phyloP scores from a whole-genome alignment of 2,888 invertebrate genomes.

The Phania funesta region DNA sequence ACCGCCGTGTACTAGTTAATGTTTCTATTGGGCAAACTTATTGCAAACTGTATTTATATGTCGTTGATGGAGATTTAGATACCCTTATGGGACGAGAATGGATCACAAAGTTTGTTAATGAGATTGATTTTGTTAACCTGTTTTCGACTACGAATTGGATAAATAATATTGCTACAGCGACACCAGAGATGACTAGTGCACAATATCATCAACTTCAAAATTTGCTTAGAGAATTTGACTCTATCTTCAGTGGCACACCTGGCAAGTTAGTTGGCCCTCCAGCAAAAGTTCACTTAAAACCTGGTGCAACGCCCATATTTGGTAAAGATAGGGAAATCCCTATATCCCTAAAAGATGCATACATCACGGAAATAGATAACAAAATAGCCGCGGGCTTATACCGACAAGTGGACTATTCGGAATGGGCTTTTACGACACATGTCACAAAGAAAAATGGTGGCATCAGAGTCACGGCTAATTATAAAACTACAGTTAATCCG shows the following conservation, averaged over 20 bases:
- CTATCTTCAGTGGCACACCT: slow-evolving; percentile 5
- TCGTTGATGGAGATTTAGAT: slow-evolving; percentile 36
- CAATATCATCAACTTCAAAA: too few species aligned
- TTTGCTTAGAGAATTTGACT: slow-evolving; percentile 1
- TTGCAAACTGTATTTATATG: slow-evolving; percentile 1
- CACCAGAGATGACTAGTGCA: too few species aligned
- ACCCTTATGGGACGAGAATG: slow-evolving; percentile 24
- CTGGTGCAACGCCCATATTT: slow-evolving; percentile 5
- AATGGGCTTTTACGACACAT: slow-evolving; percentile 53
- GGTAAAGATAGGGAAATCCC: slow-evolving; percentile 17
- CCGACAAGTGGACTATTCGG: slow-evolving; percentile 36
- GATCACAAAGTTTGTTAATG: slow-evolving; percentile 34
- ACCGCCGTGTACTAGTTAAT: slow-evolving; percentile 3
- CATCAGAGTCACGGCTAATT: slow-evolving; percentile 3
- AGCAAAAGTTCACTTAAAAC: slow-evolving; percentile 1
- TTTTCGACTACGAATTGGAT: slow-evolving; percentile 1
- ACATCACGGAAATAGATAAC: too few species aligned
- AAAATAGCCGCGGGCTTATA: too few species aligned
- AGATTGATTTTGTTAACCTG: slow-evolving; percentile 29
- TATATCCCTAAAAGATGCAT: slow-evolving; percentile 8
- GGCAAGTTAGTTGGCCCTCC: slow-evolving; percentile 4
- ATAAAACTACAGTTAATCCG: not conserved
- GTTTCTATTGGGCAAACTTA: not conserved
- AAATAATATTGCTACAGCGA: too few species aligned
- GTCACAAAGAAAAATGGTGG: not conserved